Evolutionary conservation across 2,797 vertebrate species (phyloP).

Genomic region (Darevskia nairensis): DNA sequence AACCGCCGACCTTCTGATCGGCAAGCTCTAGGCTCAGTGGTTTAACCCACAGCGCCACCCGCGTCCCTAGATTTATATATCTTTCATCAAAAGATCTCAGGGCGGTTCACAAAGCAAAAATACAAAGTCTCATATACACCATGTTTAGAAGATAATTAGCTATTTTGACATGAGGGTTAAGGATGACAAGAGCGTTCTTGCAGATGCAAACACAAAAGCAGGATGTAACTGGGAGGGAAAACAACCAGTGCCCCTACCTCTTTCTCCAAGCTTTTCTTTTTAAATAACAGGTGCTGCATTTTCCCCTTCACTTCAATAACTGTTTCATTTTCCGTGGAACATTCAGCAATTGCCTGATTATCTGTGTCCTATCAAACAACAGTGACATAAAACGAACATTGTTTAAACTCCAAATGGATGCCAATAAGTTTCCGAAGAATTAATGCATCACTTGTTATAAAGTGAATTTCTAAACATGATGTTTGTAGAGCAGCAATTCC

Average conservation of each 20-base stretch:
- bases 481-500: background rate
- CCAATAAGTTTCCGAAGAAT: background rate
- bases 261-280: slow-evolving; percentile 64
- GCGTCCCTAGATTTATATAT: too few species aligned
- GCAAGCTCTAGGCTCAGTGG: too few species aligned
- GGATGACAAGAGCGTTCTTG: background rate
- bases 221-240: background rate
- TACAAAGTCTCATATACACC: too few species aligned
- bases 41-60: too few species aligned
- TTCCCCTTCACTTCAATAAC: slow-evolving; percentile 51
- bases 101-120: too few species aligned
- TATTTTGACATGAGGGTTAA: background rate
- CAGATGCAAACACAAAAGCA: background rate
- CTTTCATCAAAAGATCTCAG: too few species aligned
- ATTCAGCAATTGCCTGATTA: slow-evolving; percentile 16
- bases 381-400: background rate
- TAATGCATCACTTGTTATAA: background rate
- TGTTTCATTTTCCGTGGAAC: slow-evolving; percentile 43
- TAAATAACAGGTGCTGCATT: slow-evolving; percentile 49
- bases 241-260: slow-evolving; percentile 43
- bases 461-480: background rate
- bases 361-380: slow-evolving; percentile 43
- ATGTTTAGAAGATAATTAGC: background rate
- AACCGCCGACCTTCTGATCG: too few species aligned
- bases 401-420: background rate